Evolutionary conservation across 37 sponge, comb jelly and placozoan genomes (phyloP).

Genomic region (Agelas oroides): DNA sequence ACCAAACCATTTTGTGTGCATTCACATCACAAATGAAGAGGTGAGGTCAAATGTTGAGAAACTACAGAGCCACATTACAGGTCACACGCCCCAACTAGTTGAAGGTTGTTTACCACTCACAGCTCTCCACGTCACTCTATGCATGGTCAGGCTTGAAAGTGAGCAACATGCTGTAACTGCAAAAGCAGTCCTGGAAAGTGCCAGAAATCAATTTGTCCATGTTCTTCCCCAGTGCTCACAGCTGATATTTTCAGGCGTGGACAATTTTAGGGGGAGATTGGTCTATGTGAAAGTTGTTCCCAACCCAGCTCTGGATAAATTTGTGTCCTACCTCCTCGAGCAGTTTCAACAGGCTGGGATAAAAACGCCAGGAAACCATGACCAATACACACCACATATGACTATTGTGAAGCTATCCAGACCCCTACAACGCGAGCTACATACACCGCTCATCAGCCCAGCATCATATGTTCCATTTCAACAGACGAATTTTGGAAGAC

Average conservation of each 20-base stretch:
- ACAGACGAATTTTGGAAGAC: slow-evolving; percentile 50
- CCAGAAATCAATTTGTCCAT: slow-evolving; percentile 54
- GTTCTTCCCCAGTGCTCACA: slow-evolving; percentile 56
- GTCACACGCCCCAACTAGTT: slow-evolving; percentile 57
- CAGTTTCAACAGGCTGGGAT: slow-evolving; percentile 76
- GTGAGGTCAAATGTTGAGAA: slow-evolving; percentile 46
- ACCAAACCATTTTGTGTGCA: slow-evolving; percentile 85
- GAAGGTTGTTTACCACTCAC: slow-evolving; percentile 66
- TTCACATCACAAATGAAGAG: slow-evolving; percentile 63
- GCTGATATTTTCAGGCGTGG: slow-evolving; percentile 68
- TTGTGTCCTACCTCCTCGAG: slow-evolving; percentile 65
- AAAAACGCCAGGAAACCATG: slow-evolving; percentile 85
- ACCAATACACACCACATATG: slow-evolving; percentile 84
- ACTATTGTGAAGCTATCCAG: slow-evolving; percentile 83
- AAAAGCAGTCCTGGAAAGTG: slow-evolving; percentile 53
- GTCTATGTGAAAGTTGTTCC: slow-evolving; percentile 62
- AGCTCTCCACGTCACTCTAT: slow-evolving; percentile 88
- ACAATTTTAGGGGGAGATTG: slow-evolving; percentile 73
- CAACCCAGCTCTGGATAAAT: slow-evolving; percentile 60
- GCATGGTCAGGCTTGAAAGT: slow-evolving; percentile 72
- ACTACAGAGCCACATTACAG: slow-evolving; percentile 54
- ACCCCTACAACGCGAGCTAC: slow-evolving; percentile 71
- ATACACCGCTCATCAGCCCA: slow-evolving; percentile 27
- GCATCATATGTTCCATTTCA: slow-evolving; percentile 51
- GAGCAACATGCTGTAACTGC: slow-evolving; percentile 62